These are phyloP conservation scores for Ochotona princeps DNA, from an alignment of 2,113 vertebrate genomes.

Conservation along the genomic window DNA sequence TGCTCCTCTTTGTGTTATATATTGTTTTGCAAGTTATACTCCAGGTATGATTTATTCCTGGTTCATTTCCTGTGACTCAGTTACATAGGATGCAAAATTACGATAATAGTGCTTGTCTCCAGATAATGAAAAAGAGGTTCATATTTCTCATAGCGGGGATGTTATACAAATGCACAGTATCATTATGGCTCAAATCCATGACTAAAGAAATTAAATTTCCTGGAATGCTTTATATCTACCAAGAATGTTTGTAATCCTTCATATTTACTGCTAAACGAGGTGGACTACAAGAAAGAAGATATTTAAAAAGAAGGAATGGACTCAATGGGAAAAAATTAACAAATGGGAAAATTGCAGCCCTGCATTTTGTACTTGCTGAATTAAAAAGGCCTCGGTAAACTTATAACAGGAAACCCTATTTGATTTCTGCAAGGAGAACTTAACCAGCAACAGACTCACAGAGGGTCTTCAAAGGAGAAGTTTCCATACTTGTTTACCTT, in stretches of 20 bases:
- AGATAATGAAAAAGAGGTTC: constrained; percentile 74
- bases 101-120: constrained; percentile 77
- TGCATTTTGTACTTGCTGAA: constrained; percentile 35
- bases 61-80: constrained; percentile 76
- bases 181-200: constrained; percentile 75
- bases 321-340: constrained; percentile 72
- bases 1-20: background rate
- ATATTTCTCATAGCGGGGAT: constrained; percentile 70
- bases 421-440: constrained; percentile 73
- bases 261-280: constrained; percentile 77
- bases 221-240: constrained; percentile 78
- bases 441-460: constrained; percentile 76
- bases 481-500: constrained; percentile 74
- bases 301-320: constrained; percentile 63
- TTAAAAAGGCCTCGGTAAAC: constrained; percentile 68
- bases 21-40: constrained; percentile 48
- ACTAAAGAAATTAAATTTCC: constrained; percentile 83
- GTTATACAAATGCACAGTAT: constrained; percentile 67
- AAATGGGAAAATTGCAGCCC: constrained; percentile 76
- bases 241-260: constrained; percentile 81
- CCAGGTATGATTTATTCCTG: constrained; percentile 80
- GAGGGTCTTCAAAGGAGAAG: constrained; percentile 75
- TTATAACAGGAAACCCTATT: constrained; percentile 74
- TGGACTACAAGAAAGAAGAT: constrained; percentile 74
- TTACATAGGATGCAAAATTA: constrained; percentile 77